Evolutionary conservation across 2,797 vertebrate genomes (phyloP).

Genomic region (Cheirogaleus major): DNA sequence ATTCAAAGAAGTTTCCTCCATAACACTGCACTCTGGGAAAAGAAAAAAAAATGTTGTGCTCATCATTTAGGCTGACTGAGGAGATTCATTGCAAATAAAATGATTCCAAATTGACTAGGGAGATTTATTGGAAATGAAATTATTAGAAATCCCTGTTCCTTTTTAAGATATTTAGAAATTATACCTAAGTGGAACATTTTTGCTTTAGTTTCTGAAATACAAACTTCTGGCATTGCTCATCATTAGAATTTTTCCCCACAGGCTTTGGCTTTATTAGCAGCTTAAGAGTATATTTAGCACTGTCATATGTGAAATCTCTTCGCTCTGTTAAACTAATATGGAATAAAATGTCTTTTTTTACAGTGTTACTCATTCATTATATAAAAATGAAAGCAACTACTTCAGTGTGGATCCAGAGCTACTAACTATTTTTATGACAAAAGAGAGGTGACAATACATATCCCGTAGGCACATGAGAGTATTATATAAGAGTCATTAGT

Average conservation of each 20-base stretch:
- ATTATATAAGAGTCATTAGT: conserved; percentile 89
- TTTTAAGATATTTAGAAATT: conserved; percentile 86
- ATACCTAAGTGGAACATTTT: conserved; percentile 86
- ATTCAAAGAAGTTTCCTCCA: conserved; percentile 74
- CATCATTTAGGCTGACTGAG: conserved; percentile 57
- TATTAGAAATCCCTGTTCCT: conserved; percentile 83
- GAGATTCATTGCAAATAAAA: conserved; percentile 81
- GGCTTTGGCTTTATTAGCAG: conserved; percentile 89
- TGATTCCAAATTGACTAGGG: conserved; percentile 84
- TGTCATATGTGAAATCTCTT: conserved; percentile 87
- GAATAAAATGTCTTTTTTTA: conserved; percentile 87
- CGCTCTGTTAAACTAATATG: conserved; percentile 88
- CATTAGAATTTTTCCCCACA: conserved; percentile 85
- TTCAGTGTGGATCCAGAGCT: conserved; percentile 82
- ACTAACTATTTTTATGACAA: conserved; percentile 87
- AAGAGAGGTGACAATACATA: conserved; percentile 85
- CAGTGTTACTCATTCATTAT: conserved; percentile 87
- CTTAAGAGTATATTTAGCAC: conserved; percentile 89
- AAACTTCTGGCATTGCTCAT: conserved; percentile 87
- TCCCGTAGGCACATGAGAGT: conserved; percentile 84
- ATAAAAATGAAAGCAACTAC: conserved; percentile 86
- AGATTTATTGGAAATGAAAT: conserved; percentile 85
- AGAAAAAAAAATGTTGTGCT: conserved; percentile 38
- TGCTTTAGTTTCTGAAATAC: conserved; percentile 85
- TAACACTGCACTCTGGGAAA: conserved; percentile 64